Evolutionary conservation across 2,888 invertebrate species (phyloP).

Genomic region (Stenolophus ochropezus): DNA sequence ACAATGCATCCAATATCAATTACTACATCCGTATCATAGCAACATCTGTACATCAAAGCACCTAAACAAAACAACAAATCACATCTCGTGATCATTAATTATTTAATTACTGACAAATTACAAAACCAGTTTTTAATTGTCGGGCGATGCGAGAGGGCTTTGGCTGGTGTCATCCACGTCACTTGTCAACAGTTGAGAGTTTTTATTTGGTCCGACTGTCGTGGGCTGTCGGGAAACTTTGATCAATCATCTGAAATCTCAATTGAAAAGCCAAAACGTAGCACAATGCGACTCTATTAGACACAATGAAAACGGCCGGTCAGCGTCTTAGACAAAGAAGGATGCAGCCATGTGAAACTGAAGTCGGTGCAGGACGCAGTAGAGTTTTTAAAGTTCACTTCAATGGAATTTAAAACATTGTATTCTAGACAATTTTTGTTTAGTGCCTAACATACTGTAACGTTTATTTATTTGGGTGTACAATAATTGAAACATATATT

Average conservation of each 20-base stretch:
- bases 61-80: conserved; percentile 4
- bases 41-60: conserved; percentile 9
- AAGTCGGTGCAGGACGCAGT: too few species aligned
- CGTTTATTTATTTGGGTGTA: too few species aligned
- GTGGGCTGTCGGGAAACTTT: conserved; percentile 50
- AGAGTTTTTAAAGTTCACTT: too few species aligned
- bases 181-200: conserved; percentile 10
- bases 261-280: conserved; percentile 43
- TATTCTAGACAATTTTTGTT: too few species aligned
- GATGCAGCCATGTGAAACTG: background rate
- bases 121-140: conserved; percentile 37
- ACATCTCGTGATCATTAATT: background rate
- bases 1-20: too few species aligned
- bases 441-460: too few species aligned
- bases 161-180: conserved; percentile 3
- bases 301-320: conserved; percentile 52
- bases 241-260: conserved; percentile 54
- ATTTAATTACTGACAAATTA: conserved; percentile 43
- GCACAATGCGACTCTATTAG: conserved; percentile 52
- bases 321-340: conserved; percentile 39
- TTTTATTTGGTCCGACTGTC: conserved; percentile 25
- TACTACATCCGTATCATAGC: background rate
- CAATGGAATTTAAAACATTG: too few species aligned
- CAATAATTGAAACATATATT: too few species aligned
- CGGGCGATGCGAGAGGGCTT: background rate